Conservation (phyloP, 2,113 vertebrate species). For the Loxodonta africana region DNA sequence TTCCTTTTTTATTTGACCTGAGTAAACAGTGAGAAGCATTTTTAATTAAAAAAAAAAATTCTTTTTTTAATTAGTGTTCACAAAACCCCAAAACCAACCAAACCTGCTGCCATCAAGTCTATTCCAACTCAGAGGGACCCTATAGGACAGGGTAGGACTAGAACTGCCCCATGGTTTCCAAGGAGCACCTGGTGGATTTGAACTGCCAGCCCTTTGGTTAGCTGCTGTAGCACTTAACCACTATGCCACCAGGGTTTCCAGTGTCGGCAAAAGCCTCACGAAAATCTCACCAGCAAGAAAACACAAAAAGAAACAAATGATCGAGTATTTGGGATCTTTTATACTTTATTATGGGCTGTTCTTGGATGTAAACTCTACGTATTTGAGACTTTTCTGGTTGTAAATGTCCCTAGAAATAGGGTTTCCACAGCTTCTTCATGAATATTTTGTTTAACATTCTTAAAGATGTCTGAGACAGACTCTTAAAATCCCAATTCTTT, state of each 20-base stretch:
- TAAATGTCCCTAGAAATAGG: background rate
- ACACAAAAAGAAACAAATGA: background rate
- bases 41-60: background rate
- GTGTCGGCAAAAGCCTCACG: background rate
- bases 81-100: too few species aligned
- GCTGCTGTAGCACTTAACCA: too few species aligned
- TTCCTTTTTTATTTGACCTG: constrained; percentile 19
- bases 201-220: too few species aligned
- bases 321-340: background rate
- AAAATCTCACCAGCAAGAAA: constrained; percentile 12
- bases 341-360: background rate
- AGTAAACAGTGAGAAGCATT: background rate
- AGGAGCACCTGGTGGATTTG: too few species aligned
- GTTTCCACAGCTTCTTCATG: background rate
- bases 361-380: background rate
- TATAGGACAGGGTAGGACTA: too few species aligned
- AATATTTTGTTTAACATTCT: constrained; percentile 6
- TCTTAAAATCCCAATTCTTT: constrained; percentile 9
- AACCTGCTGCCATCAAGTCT: too few species aligned
- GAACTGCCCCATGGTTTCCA: too few species aligned
- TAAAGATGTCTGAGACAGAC: background rate
- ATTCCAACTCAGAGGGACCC: too few species aligned
- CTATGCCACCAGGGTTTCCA: too few species aligned
- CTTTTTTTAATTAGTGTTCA: too few species aligned
- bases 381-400: background rate